A percentile compares a stretch with the other conserved stretches of the same genome.
These are phyloP conservation scores for Epinotia bilunana DNA, from an alignment of 2,888 invertebrate genomes.

Conservation along the genomic window DNA sequence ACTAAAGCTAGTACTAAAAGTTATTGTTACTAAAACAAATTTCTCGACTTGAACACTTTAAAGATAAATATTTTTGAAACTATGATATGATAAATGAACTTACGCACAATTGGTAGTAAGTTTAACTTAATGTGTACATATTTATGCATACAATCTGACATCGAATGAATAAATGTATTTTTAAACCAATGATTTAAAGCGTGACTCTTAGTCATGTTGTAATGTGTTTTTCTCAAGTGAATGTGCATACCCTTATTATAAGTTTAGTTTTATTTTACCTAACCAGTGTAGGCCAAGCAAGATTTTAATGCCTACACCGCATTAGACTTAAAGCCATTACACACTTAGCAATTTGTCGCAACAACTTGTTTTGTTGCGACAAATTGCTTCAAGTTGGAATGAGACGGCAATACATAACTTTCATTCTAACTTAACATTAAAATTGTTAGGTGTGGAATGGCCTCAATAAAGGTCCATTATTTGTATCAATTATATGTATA, in stretches of 20 bases:
- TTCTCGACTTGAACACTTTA: too few relatives aligned
- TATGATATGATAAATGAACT: slow-evolving; percentile 8
- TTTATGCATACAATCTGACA: slow-evolving; percentile 6
- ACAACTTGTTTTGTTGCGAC: too few relatives aligned
- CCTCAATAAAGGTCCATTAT: not conserved
- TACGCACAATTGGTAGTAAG: slow-evolving; percentile 18
- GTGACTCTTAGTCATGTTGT: not conserved
- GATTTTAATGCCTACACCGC: not conserved
- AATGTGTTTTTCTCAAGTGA: not conserved
- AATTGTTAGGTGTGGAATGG: too few relatives aligned
- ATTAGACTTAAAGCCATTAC: not conserved
- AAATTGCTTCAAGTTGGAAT: too few relatives aligned
- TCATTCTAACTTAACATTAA: too few relatives aligned
- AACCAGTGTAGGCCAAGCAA: not conserved
- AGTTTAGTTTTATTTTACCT: not conserved
- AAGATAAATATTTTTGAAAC: not conserved
- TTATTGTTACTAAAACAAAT: too few relatives aligned
- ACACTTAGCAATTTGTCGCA: too few relatives aligned
- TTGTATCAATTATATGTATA: not conserved
- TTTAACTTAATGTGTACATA: slow-evolving; percentile 2
- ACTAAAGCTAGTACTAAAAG: too few relatives aligned
- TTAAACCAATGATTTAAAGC: not conserved
- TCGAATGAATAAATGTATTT: slow-evolving; percentile 22
- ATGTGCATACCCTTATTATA: not conserved
- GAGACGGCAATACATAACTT: too few relatives aligned